A percentile compares a stretch with the other conserved stretches of the same genome.
These are phyloP conservation scores for Aramus guarauna DNA, from an alignment of 2,113 vertebrate genomes.

Conservation along the genomic window DNA sequence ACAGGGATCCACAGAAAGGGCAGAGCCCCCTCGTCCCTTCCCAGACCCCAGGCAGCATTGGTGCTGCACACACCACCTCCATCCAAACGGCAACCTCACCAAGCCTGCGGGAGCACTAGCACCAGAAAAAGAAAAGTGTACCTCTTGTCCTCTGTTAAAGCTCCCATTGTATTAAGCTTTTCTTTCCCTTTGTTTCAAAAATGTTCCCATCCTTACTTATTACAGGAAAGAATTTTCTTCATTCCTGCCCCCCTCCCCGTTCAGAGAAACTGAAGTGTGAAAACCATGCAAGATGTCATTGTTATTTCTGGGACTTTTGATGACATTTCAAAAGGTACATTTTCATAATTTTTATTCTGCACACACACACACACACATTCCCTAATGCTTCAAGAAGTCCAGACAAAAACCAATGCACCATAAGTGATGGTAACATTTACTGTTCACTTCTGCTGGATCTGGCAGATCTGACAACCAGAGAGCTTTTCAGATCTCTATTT, in stretches of 20 bases:
- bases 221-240: not conserved
- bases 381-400: not conserved
- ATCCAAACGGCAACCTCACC: not conserved
- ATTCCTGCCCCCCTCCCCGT: not conserved
- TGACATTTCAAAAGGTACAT: not conserved
- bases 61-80: not conserved
- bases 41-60: not conserved
- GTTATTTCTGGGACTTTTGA: not conserved
- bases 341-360: not conserved
- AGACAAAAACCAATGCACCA: not conserved
- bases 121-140: not conserved
- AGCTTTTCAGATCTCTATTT: conserved; percentile 22
- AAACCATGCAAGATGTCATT: not conserved
- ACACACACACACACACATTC: too few species aligned
- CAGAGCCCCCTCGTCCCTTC: not conserved
- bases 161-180: not conserved
- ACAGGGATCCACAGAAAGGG: not conserved
- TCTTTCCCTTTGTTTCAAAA: not conserved
- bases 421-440: not conserved
- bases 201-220: not conserved
- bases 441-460: not conserved
- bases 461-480: not conserved
- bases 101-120: not conserved
- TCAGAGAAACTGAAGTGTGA: not conserved
- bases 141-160: not conserved